Evolutionary conservation across 1,140 invertebrate species (phyloP).

Genomic region (Brachionus calyciflorus): DNA sequence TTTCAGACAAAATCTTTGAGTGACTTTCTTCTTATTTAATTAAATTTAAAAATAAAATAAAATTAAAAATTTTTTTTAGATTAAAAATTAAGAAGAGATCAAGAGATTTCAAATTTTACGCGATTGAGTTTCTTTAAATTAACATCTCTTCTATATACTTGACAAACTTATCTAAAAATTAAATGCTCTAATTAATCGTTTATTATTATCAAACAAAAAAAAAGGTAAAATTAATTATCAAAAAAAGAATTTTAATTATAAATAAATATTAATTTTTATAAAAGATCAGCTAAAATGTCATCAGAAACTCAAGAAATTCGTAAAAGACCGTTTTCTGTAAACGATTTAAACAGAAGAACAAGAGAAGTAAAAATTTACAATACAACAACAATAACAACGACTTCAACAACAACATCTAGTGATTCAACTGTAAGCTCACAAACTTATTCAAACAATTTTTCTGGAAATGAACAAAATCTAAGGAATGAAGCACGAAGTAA

Average conservation of each 20-base stretch:
- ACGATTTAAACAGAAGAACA: conserved; percentile 23
- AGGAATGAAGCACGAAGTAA: conserved; percentile 5
- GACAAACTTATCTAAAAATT: neutral
- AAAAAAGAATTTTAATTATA: neutral
- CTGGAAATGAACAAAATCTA: neutral
- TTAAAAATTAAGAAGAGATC: conserved; percentile 15
- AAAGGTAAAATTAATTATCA: neutral
- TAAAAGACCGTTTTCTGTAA: conserved; percentile 5
- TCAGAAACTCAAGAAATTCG: conserved; percentile 25
- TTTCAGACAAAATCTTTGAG: no score
- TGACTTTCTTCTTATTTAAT: no score
- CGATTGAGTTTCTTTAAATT: conserved; percentile 32
- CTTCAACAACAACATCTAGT: neutral
- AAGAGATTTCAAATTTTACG: neutral
- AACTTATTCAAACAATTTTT: neutral
- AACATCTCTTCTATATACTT: conserved; percentile 4
- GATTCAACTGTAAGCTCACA: neutral
- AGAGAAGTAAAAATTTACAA: conserved; percentile 29
- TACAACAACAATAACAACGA: conserved; percentile 23
- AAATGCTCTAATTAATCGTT: no score
- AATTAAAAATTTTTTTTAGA: neutral
- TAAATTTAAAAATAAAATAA: neutral
- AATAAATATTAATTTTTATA: conserved; percentile 8
- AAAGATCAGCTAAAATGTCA: conserved; percentile 24
- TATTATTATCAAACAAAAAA: no score